Evolutionary conservation across 2,888 invertebrate species (phyloP).

Genomic region (Aelia acuminata): DNA sequence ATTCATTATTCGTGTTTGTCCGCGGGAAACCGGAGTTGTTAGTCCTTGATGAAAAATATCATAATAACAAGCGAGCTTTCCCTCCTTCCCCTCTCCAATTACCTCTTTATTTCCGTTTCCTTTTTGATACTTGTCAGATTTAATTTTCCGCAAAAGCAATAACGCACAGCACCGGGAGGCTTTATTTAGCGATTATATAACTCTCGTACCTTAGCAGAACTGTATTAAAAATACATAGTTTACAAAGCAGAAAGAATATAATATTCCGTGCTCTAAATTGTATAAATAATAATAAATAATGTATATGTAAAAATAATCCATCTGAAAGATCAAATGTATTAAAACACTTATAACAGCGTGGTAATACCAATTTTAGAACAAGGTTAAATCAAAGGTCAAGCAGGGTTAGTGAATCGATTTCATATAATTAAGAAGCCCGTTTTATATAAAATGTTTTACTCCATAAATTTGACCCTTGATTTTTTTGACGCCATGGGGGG

Average conservation of each 20-base stretch:
- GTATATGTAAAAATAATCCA: too few species aligned
- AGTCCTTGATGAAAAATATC: conserved; percentile 43
- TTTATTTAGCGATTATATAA: neutral
- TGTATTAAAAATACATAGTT: neutral
- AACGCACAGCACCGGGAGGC: neutral
- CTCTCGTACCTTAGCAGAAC: neutral
- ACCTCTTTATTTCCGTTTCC: conserved; percentile 42
- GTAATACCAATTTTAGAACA: too few species aligned
- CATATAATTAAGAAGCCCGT: too few species aligned
- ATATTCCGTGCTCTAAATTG: neutral
- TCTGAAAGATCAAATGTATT: too few species aligned
- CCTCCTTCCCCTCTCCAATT: conserved; percentile 10
- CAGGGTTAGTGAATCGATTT: too few species aligned
- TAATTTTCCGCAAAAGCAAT: conserved; percentile 23
- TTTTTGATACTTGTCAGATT: conserved; percentile 42
- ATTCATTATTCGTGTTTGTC: neutral
- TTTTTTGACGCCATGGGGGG: too few species aligned
- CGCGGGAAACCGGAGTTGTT: neutral
- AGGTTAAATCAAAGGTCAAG: too few species aligned
- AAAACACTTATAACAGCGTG: too few species aligned
- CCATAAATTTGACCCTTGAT: too few species aligned
- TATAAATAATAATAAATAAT: too few species aligned
- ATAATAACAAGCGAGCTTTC: conserved; percentile 22
- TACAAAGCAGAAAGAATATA: neutral
- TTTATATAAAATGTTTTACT: too few species aligned